Evolutionary conservation across 2,113 vertebrate species (phyloP), one percentile per base, ranked within the genome.

Genomic region (Ctenodactylus gundi): DNA sequence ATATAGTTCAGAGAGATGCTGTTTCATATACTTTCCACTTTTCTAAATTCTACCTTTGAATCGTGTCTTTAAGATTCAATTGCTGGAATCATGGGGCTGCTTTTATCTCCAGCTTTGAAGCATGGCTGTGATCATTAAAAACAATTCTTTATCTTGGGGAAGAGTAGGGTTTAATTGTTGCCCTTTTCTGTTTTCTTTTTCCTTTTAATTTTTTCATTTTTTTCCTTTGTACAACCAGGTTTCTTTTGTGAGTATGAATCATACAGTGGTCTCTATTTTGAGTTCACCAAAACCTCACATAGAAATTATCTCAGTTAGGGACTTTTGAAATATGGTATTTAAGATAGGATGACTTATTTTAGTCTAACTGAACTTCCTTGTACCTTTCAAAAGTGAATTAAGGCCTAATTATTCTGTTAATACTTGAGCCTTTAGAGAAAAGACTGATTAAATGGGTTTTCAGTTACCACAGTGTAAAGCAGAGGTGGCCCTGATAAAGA

Each of bases 101-200:
- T 97, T 97, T 98, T 97, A 97, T 98, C 96, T 98, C 0, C 0
- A 20, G 91, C 97, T 98, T 97, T 98, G 97, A 98, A 98, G 97
- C 93, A 29, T 46, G 86, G 27, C 98, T 98, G 88, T 98, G 98
- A 97, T 98, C 94, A 89, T 4, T 92, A 97, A 94, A 96, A 97
- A 96, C 77, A 91, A 96, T 97, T 97, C 93, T 97, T 97, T 94
- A 97, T 97, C 77, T 87, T 95, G n/a, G 72, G 95, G 95, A 97
- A 94, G 95, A 94, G 34, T 88, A 90, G 77, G 70, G 29, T 94
- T 97, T 98, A 97, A 98, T 98, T 98, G 96, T 95, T 87, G 91
- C 94, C 88, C 86, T 85, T 96, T 92, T 75, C 96, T 77, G 94
- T 95, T 58, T 81, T 94, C 81, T 88, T 75, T 60, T 92, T 70